Evolutionary conservation across 2,113 vertebrate species (phyloP), one percentile per base, ranked within the genome.

Genomic region (Ariopsis seemanni): DNA sequence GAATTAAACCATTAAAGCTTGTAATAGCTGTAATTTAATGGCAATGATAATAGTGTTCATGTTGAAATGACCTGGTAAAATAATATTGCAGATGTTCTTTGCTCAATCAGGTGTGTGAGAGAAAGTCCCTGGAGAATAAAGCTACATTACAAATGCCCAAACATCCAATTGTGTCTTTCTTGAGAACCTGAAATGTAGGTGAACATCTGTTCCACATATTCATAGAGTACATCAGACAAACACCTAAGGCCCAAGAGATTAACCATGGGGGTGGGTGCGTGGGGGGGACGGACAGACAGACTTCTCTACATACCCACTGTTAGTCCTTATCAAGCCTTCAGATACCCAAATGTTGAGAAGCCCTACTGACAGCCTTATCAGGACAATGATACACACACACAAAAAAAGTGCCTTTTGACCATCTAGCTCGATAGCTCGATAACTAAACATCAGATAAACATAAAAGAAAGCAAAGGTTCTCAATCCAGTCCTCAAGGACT

Each of bases 131-230:
- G 8, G 27, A 80, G 78, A 80, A 55, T 58, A 20, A 80, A 80
- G 78, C n/a, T 80, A 18, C 55, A 75, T 75, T 25, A 52, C 48
- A 77, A 77, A 77, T 34, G 53, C 25, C 8, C n/a, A 80, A 58
- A 58, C 52, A 62, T 58, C 72, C 55, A 42, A 80, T 30, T 27
- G 53, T 20, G 30, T 52, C n/a, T 77, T 72, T 18, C 25, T 63
- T 58, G 34, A 75, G 22, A 63, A 72, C 77, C 22, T 60, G 22
- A 85, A 75, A 57, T 72, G 58, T 58, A 85, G 55, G 57, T 77
- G 72, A 62, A 72, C 72, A 77, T 77, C 71, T 77, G 84, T 62
- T 72, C n/a, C 42, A 62, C 57, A 50, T 78, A 58, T 48, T 78
- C 72, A 78, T 42, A 85, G 42, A 78, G 17, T 85, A 50, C 52